Percentiles rank a stretch among this genome's conserved stretches.
These are phyloP conservation scores for Himalopsyche tibetana DNA, from an alignment of 2,888 invertebrate genomes.

Conservation along the genomic window DNA sequence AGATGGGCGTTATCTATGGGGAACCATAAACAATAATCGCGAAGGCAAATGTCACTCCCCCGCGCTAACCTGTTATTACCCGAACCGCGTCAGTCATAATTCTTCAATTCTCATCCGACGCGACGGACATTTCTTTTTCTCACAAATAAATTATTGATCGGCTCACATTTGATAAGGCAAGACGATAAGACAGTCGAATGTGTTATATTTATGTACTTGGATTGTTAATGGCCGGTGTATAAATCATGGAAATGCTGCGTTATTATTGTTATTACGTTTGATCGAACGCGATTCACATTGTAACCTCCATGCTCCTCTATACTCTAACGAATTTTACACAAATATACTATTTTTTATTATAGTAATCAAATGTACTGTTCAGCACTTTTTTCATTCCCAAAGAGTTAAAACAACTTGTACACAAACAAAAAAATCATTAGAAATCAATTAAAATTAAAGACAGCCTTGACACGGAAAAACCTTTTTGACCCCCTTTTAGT, in stretches of 20 bases:
- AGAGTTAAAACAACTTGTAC: no score
- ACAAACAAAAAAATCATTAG: no score
- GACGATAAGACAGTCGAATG: conserved; percentile 50
- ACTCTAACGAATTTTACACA: not conserved
- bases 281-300: conserved; percentile 17
- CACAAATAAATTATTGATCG: conserved; percentile 52
- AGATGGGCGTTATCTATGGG: conserved; percentile 59
- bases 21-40: conserved; percentile 60
- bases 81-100: conserved; percentile 60
- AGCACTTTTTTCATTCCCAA: no score
- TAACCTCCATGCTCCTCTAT: not conserved
- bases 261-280: conserved; percentile 46
- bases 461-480: no score
- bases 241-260: conserved; percentile 53
- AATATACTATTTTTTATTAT: no score
- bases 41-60: conserved; percentile 62
- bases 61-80: conserved; percentile 64
- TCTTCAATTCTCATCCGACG: conserved; percentile 50
- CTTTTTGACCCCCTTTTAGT: no score
- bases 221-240: conserved; percentile 45
- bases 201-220: conserved; percentile 34
- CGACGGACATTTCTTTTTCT: conserved; percentile 50
- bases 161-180: conserved; percentile 57
- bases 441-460: no score
- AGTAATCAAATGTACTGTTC: no score